These are phyloP conservation scores for Chiridota heheva DNA, from an alignment of 35 echinoderm and acorn worm species.

Conservation along the genomic window DNA sequence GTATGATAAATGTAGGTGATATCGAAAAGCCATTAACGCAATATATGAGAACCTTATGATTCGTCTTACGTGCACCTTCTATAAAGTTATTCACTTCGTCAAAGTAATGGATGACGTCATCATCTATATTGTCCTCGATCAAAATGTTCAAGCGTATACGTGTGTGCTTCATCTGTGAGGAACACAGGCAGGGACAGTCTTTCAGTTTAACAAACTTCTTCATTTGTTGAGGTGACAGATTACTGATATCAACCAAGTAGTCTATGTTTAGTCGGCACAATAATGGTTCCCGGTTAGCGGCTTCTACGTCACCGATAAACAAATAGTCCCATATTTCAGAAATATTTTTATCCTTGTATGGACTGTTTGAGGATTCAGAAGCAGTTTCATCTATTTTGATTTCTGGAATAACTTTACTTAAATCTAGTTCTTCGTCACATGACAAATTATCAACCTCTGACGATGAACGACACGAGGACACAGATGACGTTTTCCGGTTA, in stretches of 20 bases:
- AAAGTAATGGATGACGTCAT: conserved; percentile 81
- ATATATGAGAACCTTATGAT: conserved; percentile 66
- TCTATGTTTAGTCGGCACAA: conserved; percentile 76
- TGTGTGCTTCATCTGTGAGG: conserved; percentile 79
- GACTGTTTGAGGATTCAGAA: background rate
- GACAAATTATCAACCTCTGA: conserved; percentile 74
- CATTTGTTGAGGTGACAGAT: conserved; percentile 64
- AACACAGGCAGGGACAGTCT: conserved; percentile 82
- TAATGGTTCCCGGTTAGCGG: conserved; percentile 76
- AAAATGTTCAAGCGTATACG: conserved; percentile 67
- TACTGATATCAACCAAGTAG: conserved; percentile 78
- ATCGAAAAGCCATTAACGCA: conserved; percentile 61
- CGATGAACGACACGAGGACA: conserved; percentile 72
- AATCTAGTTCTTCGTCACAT: conserved; percentile 80
- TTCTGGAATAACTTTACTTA: conserved; percentile 82
- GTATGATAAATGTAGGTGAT: conserved; percentile 65
- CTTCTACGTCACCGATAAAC: conserved; percentile 77
- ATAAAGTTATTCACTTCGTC: conserved; percentile 88
- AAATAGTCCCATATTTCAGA: conserved; percentile 75
- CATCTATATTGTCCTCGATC: conserved; percentile 50
- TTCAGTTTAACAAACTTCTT: conserved; percentile 60
- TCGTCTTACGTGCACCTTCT: conserved; percentile 70
- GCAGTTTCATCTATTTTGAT: conserved; percentile 70
- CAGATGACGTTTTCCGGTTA: conserved; percentile 63
- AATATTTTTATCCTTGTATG: conserved; percentile 79